Percentiles rank a stretch among this genome's conserved stretches.
Evolutionary conservation across 2,888 invertebrate genomes (phyloP).

Genomic region (Lydus trimaculatus): DNA sequence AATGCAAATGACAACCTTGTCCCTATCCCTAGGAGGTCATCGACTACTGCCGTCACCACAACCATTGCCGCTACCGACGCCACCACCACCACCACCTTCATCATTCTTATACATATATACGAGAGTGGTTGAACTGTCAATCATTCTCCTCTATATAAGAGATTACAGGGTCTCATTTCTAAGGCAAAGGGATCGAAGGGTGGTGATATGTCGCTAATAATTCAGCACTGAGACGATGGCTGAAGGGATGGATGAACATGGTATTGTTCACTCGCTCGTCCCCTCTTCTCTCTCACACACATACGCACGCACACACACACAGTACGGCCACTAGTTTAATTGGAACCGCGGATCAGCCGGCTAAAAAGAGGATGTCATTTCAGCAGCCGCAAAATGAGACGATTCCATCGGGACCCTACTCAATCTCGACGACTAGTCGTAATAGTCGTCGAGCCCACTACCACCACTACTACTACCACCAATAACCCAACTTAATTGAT

Average conservation of each 20-base stretch:
- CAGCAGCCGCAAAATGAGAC: slow-evolving; percentile 56
- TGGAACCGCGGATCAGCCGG: slow-evolving; percentile 59
- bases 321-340: slow-evolving; percentile 55
- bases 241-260: slow-evolving; percentile 17
- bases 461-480: background rate
- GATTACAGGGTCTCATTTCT: slow-evolving; percentile 5
- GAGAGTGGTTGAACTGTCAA: slow-evolving; percentile 28
- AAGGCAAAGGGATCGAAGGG: background rate
- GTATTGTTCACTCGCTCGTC: slow-evolving; percentile 46
- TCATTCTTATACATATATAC: background rate
- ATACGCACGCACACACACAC: slow-evolving; percentile 13
- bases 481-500: slow-evolving; percentile 11
- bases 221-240: slow-evolving; percentile 24
- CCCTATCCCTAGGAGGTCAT: slow-evolving; percentile 8
- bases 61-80: background rate
- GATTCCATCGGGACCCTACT: slow-evolving; percentile 53
- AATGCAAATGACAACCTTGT: slow-evolving; percentile 4
- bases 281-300: slow-evolving; percentile 14
- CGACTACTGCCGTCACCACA: background rate
- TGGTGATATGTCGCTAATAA: slow-evolving; percentile 36
- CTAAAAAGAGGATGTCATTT: slow-evolving; percentile 61
- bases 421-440: slow-evolving; percentile 33
- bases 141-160: slow-evolving; percentile 22
- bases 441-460: background rate
- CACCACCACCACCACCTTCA: slow-evolving; percentile 4